Percentiles rank a stretch among this genome's conserved stretches.
Conservation (phyloP, 2,888 invertebrate species). For the Anthrax anthrax region DNA sequence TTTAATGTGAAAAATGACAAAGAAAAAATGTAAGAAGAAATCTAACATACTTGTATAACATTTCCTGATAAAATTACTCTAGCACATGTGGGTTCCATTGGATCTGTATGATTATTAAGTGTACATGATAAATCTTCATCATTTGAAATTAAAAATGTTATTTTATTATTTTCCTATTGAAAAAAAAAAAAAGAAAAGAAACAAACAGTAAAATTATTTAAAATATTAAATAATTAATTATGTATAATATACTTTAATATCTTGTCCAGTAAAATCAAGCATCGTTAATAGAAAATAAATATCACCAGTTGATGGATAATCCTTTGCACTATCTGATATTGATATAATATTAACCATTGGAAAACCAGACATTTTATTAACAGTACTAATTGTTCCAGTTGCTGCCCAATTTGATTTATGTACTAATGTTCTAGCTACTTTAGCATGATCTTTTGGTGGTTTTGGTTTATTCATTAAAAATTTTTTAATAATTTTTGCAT, state of each 20-base stretch:
- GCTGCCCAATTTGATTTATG: slow-evolving; percentile 30
- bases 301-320: slow-evolving; percentile 24
- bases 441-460: slow-evolving; percentile 21
- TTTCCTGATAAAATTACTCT: slow-evolving; percentile 9
- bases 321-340: slow-evolving; percentile 24
- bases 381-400: slow-evolving; percentile 28
- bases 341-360: slow-evolving; percentile 35
- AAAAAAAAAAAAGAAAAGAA: too few species aligned
- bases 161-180: slow-evolving; percentile 21
- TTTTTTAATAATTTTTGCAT: not conserved
- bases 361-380: slow-evolving; percentile 20
- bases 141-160: slow-evolving; percentile 26
- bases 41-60: not conserved
- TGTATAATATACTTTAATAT: slow-evolving; percentile 12
- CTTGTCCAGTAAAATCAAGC: slow-evolving; percentile 32
- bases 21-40: too few species aligned
- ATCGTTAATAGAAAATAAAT: slow-evolving; percentile 30
- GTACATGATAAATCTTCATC: slow-evolving; percentile 28
- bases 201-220: not conserved
- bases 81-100: slow-evolving; percentile 33
- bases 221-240: not conserved
- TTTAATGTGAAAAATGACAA: too few species aligned
- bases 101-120: slow-evolving; percentile 19
- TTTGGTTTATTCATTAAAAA: not conserved
- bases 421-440: slow-evolving; percentile 27